phyloP scores from a whole-genome alignment of 2,797 vertebrate species.

The Pantherophis vulpinus region DNA sequence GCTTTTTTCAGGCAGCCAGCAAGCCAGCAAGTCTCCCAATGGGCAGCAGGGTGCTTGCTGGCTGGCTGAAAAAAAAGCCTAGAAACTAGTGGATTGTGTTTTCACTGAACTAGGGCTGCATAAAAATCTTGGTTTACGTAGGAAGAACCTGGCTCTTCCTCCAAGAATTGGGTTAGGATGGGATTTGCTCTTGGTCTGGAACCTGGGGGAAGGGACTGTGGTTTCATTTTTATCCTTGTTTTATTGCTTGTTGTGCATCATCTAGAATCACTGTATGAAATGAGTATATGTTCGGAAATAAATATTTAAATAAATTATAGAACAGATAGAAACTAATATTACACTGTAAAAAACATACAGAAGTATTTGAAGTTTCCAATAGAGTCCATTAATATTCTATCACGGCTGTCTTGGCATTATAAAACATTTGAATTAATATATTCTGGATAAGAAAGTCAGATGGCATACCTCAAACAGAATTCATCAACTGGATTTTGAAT shows the following conservation, averaged over 20 bases:
- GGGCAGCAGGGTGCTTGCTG: too few species aligned
- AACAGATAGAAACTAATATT: neutral
- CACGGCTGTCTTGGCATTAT: conserved; percentile 19
- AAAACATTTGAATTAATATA: conserved; percentile 43
- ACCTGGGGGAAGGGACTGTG: neutral
- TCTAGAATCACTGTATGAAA: neutral
- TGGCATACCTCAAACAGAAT: conserved; percentile 36
- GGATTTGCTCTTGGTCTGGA: neutral
- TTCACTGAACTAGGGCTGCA: too few species aligned
- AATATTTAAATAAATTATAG: neutral
- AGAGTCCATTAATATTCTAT: neutral
- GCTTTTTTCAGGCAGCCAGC: too few species aligned
- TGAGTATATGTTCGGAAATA: neutral
- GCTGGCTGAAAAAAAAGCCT: too few species aligned
- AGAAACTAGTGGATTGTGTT: too few species aligned
- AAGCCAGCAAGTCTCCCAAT: too few species aligned
- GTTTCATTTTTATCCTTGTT: neutral
- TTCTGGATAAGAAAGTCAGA: conserved; percentile 47
- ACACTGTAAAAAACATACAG: too few species aligned
- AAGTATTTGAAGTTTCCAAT: neutral
- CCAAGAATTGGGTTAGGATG: neutral
- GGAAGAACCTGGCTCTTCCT: neutral
- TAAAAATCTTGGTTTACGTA: too few species aligned
- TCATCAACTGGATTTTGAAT: conserved; percentile 30
- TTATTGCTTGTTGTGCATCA: neutral